Base-by-base conservation (phyloP, 30 jellyfish, hydroid and myxozoan species). In the Mastigias papua region DNA sequence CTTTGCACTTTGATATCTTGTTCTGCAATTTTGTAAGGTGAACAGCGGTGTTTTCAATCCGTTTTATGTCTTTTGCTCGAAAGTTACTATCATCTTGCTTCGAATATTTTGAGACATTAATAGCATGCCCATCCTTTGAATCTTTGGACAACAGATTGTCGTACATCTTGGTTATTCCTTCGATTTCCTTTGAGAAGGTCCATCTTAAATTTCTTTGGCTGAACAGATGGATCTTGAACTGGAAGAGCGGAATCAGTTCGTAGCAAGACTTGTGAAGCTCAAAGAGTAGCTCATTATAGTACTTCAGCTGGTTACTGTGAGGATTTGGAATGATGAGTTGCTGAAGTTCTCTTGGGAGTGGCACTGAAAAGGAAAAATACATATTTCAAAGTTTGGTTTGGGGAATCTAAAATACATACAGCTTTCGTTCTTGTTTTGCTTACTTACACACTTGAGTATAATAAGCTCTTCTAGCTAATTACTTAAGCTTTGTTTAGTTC, bases 201-300 rank as follows among this genome's bases (percentile, higher is more conserved):
- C 80, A 68, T 68, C 54, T 68, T 48, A 23, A 48, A 68, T 68
- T n/a, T 22, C 80, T 35, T 48, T 68, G 80, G 60, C 80, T 68
- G 57, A 33, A 23, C 26, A 68, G 57, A 68, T 68, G 13, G 22
- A 2, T 68, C 37, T 68, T 35, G 28, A 68, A 68, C 9, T 68
- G 80, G 19, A 68, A 17, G 1, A 48, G 54, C 9, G 57, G 37
- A 33, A 68, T 68, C 13, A 68, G 80, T 48, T 68, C 80, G 1
- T 68, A 68, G 37, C 57, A 33, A 23, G 80, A 68, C 60, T 68
- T 21, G 28, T 68, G 58, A 35, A 68, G 37, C 33, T 33, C 37
- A 33, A 68, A 68, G 26, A 68, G 37, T 11, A 68, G 58, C 27
- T 7, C 80, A 68, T 68, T 68, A 48, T 68, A 68, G 15, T 23